Conservation (phyloP, 1,140 invertebrate species). For the Aphaenogaster floridana region DNA sequence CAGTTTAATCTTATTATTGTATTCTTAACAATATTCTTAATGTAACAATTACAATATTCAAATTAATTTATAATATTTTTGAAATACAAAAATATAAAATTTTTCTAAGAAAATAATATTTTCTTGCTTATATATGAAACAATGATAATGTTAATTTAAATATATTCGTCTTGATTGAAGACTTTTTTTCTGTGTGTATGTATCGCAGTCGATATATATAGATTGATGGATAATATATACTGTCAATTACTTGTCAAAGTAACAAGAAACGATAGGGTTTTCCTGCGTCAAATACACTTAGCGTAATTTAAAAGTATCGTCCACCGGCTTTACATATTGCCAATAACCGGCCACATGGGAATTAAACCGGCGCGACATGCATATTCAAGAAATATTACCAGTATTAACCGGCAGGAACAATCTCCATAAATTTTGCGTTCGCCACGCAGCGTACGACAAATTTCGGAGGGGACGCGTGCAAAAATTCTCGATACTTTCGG, state of each 20-base stretch:
- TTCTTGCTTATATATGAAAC: too few species aligned
- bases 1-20: too few species aligned
- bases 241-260: background rate
- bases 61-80: too few species aligned
- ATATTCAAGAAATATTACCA: conserved; percentile 48
- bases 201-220: background rate
- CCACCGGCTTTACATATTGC: conserved; percentile 6
- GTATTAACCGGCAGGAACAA: conserved; percentile 48
- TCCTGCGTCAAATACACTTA: background rate
- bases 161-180: too few species aligned
- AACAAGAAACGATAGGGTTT: conserved; percentile 3
- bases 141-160: too few species aligned
- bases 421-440: conserved; percentile 66
- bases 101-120: too few species aligned
- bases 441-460: background rate
- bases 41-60: too few species aligned
- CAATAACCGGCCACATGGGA: conserved; percentile 13
- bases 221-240: background rate
- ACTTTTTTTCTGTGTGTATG: too few species aligned
- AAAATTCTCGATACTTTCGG: conserved; percentile 5
- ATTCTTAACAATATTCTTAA: too few species aligned
- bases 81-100: too few species aligned
- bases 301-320: conserved; percentile 43
- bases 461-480: background rate
- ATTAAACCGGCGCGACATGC: conserved; percentile 34